Percentiles rank a stretch among this genome's conserved stretches.
Conservation (phyloP, 2,888 invertebrate species). For the Lissocephala sabroskyi region DNA sequence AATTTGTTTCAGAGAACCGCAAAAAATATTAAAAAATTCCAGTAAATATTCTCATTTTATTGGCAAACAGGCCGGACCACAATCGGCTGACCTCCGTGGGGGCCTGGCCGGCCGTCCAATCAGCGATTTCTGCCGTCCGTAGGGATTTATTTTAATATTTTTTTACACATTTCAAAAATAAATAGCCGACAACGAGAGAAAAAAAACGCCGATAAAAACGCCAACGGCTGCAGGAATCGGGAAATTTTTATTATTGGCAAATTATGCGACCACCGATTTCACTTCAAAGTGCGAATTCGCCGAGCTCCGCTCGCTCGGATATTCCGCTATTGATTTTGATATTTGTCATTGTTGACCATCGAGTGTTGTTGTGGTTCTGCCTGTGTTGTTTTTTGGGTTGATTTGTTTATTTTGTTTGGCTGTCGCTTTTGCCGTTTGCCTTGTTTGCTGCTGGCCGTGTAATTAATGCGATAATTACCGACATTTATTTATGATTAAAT, state of each 20-base stretch:
- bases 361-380: too few species aligned
- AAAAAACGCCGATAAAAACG: too few species aligned
- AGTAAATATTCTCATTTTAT: too few species aligned
- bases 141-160: not conserved
- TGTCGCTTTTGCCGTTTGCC: too few species aligned
- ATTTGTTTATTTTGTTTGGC: not conserved
- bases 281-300: too few species aligned
- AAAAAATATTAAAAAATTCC: slow-evolving; percentile 9
- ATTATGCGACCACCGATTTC: slow-evolving; percentile 8
- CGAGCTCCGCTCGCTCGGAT: too few species aligned
- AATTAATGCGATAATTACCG: slow-evolving; percentile 11
- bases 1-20: slow-evolving; percentile 27
- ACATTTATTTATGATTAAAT: slow-evolving; percentile 16
- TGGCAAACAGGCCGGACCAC: too few species aligned
- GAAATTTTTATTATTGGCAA: slow-evolving; percentile 9
- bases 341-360: slow-evolving; percentile 6
- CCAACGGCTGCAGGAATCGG: too few species aligned
- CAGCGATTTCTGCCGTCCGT: too few species aligned
- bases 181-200: not conserved
- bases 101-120: too few species aligned
- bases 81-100: too few species aligned
- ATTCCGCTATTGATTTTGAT: not conserved
- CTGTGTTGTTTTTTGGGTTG: not conserved
- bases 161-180: not conserved
- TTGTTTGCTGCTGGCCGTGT: too few species aligned